A percentile compares a stretch with the other conserved stretches of the same genome.
Evolutionary conservation across 2,113 vertebrate species (phyloP).

Genomic region (Perca flavescens): DNA sequence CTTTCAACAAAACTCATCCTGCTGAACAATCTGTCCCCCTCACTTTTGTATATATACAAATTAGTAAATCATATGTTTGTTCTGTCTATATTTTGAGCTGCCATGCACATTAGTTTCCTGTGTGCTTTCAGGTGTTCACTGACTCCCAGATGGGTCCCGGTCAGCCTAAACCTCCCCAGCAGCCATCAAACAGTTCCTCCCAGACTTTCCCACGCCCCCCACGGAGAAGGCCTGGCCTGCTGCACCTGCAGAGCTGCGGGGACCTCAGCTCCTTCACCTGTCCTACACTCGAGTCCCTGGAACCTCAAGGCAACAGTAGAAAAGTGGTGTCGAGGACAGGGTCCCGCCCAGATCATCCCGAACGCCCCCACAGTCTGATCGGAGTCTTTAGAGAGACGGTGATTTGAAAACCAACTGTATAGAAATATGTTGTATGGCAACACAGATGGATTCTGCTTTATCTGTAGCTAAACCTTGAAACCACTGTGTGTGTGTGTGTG

Average conservation of each 20-base stretch:
- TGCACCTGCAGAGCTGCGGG: constrained; percentile 88
- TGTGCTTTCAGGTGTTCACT: constrained; percentile 53
- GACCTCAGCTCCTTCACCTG: constrained; percentile 87
- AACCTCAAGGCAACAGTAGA: constrained; percentile 37
- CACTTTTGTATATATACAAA: background rate
- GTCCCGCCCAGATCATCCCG: constrained; percentile 53
- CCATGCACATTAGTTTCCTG: background rate
- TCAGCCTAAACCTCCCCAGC: constrained; percentile 32
- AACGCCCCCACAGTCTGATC: constrained; percentile 85
- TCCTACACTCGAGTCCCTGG: constrained; percentile 23
- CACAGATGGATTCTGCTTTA: background rate
- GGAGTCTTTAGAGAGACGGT: constrained; percentile 87
- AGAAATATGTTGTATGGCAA: background rate
- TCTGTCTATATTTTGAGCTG: background rate
- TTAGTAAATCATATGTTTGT: background rate
- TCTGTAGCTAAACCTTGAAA: background rate
- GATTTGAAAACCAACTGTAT: constrained; percentile 67
- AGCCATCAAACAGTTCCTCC: background rate
- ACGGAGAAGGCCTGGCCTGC: constrained; percentile 69
- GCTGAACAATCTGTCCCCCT: no score
- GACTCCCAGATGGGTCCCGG: constrained; percentile 30
- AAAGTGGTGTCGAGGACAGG: constrained; percentile 51
- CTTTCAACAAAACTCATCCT: no score
- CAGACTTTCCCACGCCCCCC: constrained; percentile 45
- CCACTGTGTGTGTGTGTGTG: background rate